phyloP scores from a whole-genome alignment of 2,797 vertebrate species.

The Pampus argenteus region DNA sequence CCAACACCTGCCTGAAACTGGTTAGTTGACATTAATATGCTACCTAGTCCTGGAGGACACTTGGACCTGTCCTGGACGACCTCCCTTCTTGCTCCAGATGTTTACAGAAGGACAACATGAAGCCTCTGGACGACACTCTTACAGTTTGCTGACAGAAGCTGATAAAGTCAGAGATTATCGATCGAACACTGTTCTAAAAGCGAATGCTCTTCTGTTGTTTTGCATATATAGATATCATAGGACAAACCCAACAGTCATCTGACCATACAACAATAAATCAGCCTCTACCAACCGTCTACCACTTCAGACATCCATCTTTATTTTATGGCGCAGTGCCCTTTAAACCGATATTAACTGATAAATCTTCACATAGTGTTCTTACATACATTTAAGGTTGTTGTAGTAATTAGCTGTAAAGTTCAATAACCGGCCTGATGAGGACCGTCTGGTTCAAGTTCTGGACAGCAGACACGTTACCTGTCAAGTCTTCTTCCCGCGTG shows the following conservation, averaged over 20 bases:
- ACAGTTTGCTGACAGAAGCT: too few relatives aligned
- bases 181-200: neutral
- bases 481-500: constrained; percentile 28
- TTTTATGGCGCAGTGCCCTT: neutral
- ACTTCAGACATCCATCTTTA: neutral
- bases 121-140: too few relatives aligned
- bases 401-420: neutral
- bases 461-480: constrained; percentile 57
- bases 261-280: constrained; percentile 4
- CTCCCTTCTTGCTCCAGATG: neutral
- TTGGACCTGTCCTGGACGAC: neutral
- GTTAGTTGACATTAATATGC: too few relatives aligned
- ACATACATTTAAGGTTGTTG: neutral
- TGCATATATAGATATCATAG: neutral
- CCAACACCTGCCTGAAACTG: too few relatives aligned
- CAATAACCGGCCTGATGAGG: neutral
- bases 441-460: neutral
- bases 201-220: neutral
- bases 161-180: too few relatives aligned
- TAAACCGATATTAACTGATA: neutral
- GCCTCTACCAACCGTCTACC: neutral
- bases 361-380: neutral
- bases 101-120: neutral
- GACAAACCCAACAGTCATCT: constrained; percentile 9
- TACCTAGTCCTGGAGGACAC: neutral